Base-by-base conservation (phyloP, 2,113 vertebrate genomes). In the Acanthisitta chloris region DNA sequence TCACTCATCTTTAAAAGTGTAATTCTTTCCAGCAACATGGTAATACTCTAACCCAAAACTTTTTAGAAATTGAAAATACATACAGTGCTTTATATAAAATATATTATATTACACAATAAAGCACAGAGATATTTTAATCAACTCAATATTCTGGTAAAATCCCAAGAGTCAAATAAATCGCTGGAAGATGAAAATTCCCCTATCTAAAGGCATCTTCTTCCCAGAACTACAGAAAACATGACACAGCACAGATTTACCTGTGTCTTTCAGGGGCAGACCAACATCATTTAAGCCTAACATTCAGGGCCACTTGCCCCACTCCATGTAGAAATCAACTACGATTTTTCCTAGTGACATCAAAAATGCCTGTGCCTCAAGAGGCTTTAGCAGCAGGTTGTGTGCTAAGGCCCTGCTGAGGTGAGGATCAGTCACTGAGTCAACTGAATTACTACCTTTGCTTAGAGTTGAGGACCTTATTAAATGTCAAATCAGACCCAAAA, bases 1-100 rank as follows among this genome's bases (percentile, higher is more conserved):
- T 97, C 86, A 85, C 64, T 96, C 88, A 92, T 49, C 95, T 95
- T 72, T 91, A 95, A 90, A 95, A 97, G 82, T 82, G 57, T 69
- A 92, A 94, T 94, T 93, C 90, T 94, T 78, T 80, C 73, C 86
- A 73, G 59, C 31, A 92, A 87, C 74, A 48, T 45, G 52, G 73
- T 54, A 92, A 95, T 72, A 65, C 51, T 72, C 82, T 90, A 93
- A 81, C 69, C 43, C 36, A 86, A 61, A 95, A 92, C 73, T 84
- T 95, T 23, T 46, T n/a, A 71, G 67, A 84, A 81, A 57, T 33
- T 78, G 36, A 59, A 90, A 91, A 82, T 25, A 48, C 42, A 72
- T 67, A 58, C 13, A 0, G 0, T 13, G 36, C 16, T 36, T 74
- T 64, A n/a, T 43, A 81, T 36, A 76, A 82, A 81, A 79, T 71